phyloP scores from a whole-genome alignment of 2,797 vertebrate genomes.

The Xerus rutilus region DNA sequence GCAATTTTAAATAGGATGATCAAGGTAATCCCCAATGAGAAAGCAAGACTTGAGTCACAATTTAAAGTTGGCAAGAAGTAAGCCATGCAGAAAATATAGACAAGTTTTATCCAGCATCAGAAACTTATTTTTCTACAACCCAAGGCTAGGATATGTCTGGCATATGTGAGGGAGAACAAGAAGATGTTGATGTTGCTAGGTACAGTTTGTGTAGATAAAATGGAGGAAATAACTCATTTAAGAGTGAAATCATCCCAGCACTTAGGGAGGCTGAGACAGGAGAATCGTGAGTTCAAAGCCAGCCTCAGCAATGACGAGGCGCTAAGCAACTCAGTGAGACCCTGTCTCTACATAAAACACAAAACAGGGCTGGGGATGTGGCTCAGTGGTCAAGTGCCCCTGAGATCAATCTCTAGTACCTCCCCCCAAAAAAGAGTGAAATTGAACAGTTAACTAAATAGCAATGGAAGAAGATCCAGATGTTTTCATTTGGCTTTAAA shows the following conservation, averaged over 20 bases:
- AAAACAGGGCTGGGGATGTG: no score
- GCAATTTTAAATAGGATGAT: conserved; percentile 18
- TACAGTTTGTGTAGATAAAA: neutral
- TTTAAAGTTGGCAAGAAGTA: neutral
- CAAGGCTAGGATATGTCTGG: neutral
- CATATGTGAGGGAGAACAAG: neutral
- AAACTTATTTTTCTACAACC: conserved; percentile 45
- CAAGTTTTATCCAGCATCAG: neutral
- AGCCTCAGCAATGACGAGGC: no score
- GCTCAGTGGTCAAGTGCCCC: no score
- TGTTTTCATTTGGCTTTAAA: neutral
- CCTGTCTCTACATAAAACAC: no score
- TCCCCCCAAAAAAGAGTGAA: neutral
- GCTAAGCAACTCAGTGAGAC: no score
- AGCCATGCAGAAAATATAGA: neutral
- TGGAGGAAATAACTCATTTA: neutral
- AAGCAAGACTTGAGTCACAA: neutral
- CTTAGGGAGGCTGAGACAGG: no score
- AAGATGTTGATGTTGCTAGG: neutral
- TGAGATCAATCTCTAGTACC: no score
- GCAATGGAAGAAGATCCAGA: neutral
- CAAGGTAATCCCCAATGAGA: neutral
- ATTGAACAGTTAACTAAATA: neutral
- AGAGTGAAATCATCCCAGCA: neutral
- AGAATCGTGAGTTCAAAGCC: no score